Conservation (phyloP, 2,113 vertebrate genomes). For the Typhlomys cinereus region DNA sequence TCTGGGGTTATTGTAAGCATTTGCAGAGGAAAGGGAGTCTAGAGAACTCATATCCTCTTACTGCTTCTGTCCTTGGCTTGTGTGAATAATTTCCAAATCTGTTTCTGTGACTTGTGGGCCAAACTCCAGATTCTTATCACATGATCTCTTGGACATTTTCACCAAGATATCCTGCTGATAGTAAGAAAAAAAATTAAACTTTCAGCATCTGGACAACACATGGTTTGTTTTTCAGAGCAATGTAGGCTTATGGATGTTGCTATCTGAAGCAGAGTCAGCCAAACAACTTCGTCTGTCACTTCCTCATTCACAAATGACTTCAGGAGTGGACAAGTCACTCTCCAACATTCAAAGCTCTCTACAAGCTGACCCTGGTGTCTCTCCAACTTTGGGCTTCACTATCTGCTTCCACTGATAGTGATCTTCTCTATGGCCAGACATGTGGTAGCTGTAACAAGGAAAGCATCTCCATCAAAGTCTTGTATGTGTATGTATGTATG, state of each 20-base stretch:
- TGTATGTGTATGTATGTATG: no score
- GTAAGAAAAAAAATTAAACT: neutral
- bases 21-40: neutral
- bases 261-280: neutral
- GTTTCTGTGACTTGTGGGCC: neutral
- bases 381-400: neutral
- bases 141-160: neutral
- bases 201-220: neutral
- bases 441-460: neutral
- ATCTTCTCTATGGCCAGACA: neutral
- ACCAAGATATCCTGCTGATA: neutral
- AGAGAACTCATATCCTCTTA: neutral
- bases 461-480: neutral
- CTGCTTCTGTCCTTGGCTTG: neutral
- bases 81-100: neutral
- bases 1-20: constrained; percentile 31
- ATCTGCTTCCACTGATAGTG: neutral
- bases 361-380: neutral
- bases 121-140: neutral
- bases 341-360: constrained; percentile 2
- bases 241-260: neutral
- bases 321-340: neutral
- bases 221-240: neutral
- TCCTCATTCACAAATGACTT: constrained; percentile 6
- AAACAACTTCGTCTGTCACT: neutral